Percentiles rank a stretch among this genome's conserved stretches.
These are phyloP conservation scores for Tetrapedia diversipes DNA, from an alignment of 2,888 invertebrate genomes.

Conservation along the genomic window DNA sequence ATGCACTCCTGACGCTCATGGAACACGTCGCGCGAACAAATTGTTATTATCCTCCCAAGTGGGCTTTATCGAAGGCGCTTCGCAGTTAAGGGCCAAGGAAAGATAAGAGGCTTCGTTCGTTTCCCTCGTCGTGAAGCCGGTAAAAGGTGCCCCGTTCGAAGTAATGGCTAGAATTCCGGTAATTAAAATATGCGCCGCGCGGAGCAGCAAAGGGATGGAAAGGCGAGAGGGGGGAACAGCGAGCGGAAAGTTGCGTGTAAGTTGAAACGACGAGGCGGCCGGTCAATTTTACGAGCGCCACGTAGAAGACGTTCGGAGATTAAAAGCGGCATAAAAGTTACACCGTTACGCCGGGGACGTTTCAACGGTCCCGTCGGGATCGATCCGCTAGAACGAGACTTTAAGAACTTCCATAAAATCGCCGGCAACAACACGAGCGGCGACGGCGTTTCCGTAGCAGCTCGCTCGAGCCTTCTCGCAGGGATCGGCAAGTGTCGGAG, in stretches of 20 bases:
- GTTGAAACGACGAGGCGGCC: constrained; percentile 15
- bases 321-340: constrained; percentile 39
- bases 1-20: background rate
- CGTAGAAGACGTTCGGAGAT: constrained; percentile 37
- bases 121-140: background rate
- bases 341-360: constrained; percentile 28
- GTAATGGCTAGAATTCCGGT: constrained; percentile 12
- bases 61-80: background rate
- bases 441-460: background rate
- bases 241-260: constrained; percentile 16
- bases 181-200: constrained; percentile 34
- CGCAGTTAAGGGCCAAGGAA: background rate
- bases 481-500: too few species aligned
- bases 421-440: constrained; percentile 13
- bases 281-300: constrained; percentile 43
- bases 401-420: constrained; percentile 54
- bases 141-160: background rate
- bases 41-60: background rate
- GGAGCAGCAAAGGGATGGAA: background rate
- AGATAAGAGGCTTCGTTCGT: background rate
- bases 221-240: too few species aligned
- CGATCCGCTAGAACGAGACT: constrained; percentile 39
- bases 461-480: too few species aligned
- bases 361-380: constrained; percentile 24
- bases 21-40: background rate